Percentiles rank a stretch among this genome's conserved stretches.
Conservation (phyloP, 2,888 invertebrate species). For the Polylopha cassiicola region DNA sequence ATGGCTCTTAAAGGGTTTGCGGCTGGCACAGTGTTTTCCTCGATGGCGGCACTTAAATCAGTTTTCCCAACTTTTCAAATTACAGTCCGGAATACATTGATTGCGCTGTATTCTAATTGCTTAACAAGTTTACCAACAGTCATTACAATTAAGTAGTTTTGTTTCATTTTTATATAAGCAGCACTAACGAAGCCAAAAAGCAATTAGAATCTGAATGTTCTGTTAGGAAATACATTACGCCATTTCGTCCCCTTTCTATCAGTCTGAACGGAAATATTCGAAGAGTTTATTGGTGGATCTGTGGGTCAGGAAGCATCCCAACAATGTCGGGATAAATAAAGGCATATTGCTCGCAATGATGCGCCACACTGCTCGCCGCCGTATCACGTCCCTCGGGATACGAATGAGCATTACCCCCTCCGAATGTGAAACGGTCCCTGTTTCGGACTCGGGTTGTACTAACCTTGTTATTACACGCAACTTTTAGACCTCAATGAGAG, state of each 20-base stretch:
- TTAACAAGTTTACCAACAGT: too few species aligned
- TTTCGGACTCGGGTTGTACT: slow-evolving; percentile 9
- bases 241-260: too few species aligned
- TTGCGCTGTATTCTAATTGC: too few species aligned
- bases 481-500: slow-evolving; percentile 4
- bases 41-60: too few species aligned
- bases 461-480: slow-evolving; percentile 16
- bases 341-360: slow-evolving; percentile 55
- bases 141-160: too few species aligned
- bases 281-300: slow-evolving; percentile 50
- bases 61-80: too few species aligned
- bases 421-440: slow-evolving; percentile 42
- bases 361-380: slow-evolving; percentile 40
- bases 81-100: too few species aligned
- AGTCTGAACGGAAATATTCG: too few species aligned
- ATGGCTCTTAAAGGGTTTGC: slow-evolving; percentile 23
- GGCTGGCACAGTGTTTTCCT: slow-evolving; percentile 17
- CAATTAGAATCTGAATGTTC: too few species aligned
- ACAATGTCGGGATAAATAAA: slow-evolving; percentile 60
- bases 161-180: too few species aligned
- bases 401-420: slow-evolving; percentile 52
- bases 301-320: slow-evolving; percentile 49
- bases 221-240: too few species aligned
- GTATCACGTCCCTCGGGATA: slow-evolving; percentile 55
- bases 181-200: too few species aligned